Base-by-base conservation (phyloP, 2,113 vertebrate species). In the Dinomys branickii region DNA sequence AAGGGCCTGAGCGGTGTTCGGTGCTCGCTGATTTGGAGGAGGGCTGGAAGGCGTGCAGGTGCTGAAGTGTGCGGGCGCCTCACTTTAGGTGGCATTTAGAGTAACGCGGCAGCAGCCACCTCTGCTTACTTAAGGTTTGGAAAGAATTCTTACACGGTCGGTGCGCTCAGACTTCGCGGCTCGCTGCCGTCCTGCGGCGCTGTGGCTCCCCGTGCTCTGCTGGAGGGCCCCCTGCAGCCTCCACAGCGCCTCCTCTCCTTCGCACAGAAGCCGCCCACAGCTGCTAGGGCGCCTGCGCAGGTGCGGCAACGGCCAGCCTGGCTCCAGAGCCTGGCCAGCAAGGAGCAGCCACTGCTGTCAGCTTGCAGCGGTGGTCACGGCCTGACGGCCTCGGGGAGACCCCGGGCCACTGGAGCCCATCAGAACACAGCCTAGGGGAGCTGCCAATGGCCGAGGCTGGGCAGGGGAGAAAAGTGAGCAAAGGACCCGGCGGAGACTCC, bases 401-500 rank as follows among this genome's bases (percentile, higher is more conserved):
- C n/a, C 92, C 1, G 98, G 98, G 4, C 97, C 97, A 13, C 98
- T 97, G 2, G 97, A 98, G 97, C 98, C 98, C 56, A 98, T 98
- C 88, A 98, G 94, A 0, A 99, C 98, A 3, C 0, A 98, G 98
- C 0, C 98, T 98, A 94, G 98, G 98, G 28, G 97, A 97, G 0
- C 91, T 50, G 1, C 92, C 58, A 59, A 73, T 97, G 20, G 98
- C 17, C 41, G 97, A 67, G 9, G 98, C 89, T 1, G 56, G 84
- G 4, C 16, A 63, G n/a, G 94, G 97, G 0, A 98, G 98, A 91
- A 98, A 99, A 0, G 98, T 98, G 14, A 99, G 98, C 3, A 99
- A 95, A 98, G 95, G 52, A 99, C 98, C 35, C 99, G 98, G 84
- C 98, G 98, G 63, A 99, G 98, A 30, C 99, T 94, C 96, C 99